Percentiles rank a stretch among this genome's conserved stretches.
These are phyloP conservation scores for Palaemon carinicauda DNA, from an alignment of 1,140 invertebrate species.

Conservation along the genomic window DNA sequence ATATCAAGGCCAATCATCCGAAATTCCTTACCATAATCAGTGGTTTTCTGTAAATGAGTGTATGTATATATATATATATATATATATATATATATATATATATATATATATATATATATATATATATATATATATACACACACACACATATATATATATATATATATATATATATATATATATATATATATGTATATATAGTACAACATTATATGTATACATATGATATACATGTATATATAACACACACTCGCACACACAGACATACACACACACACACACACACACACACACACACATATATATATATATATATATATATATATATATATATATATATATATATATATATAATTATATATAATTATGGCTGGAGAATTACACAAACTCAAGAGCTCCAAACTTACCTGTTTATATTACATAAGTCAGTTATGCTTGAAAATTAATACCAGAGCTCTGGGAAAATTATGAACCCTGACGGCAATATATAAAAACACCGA, in stretches of 20 bases:
- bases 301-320: neutral
- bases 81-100: conserved; percentile 19
- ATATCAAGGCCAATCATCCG: too few species aligned
- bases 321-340: too few species aligned
- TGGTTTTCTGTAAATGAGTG: neutral
- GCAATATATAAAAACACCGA: too few species aligned
- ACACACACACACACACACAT: neutral
- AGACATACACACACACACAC: neutral
- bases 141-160: neutral
- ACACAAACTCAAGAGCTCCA: too few species aligned
- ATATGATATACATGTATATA: neutral
- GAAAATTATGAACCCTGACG: too few species aligned
- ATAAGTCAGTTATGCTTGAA: too few species aligned
- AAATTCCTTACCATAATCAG: too few species aligned
- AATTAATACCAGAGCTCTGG: too few species aligned
- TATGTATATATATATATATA: neutral
- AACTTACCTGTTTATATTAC: too few species aligned
- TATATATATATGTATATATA: neutral
- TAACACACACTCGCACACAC: neutral
- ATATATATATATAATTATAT: too few species aligned
- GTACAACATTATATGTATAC: neutral
- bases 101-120: conserved; percentile 7
- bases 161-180: neutral
- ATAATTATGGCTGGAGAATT: too few species aligned
- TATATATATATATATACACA: neutral